A percentile compares a stretch with the other conserved stretches of the same genome.
Evolutionary conservation across 23 tunicate species (phyloP).

Genomic region (Aplidium turbinatum): DNA sequence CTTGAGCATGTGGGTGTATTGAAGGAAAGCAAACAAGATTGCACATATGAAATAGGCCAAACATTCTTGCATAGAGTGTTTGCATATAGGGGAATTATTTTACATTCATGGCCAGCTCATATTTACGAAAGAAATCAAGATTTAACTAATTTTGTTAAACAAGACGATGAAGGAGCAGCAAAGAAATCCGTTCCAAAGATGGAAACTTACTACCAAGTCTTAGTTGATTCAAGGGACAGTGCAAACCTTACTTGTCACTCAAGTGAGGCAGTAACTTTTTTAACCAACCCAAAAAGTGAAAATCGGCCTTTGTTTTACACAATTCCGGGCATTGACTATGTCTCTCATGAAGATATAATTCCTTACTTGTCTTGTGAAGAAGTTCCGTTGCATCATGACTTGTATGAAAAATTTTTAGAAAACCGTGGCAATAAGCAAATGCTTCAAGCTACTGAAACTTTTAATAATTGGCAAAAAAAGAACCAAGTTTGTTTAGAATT

Average conservation of each 20-base stretch:
- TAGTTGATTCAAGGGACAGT: conserved; percentile 80
- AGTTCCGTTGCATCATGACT: conserved; percentile 69
- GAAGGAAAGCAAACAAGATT: conserved; percentile 28
- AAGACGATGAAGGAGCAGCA: background rate
- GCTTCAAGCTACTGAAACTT: conserved; percentile 53
- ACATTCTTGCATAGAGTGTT: conserved; percentile 76
- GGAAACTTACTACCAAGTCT: conserved; percentile 79
- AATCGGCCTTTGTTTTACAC: conserved; percentile 47
- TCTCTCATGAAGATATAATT: conserved; percentile 71
- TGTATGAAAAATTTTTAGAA: conserved; percentile 67
- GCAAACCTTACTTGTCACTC: conserved; percentile 31
- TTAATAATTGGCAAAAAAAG: conserved; percentile 72
- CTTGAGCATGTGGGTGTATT: conserved; percentile 65
- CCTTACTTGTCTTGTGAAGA: conserved; percentile 84
- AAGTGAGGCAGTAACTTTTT: conserved; percentile 79
- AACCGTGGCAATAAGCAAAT: background rate
- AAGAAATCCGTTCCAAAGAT: conserved; percentile 47
- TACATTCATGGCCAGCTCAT: conserved; percentile 71
- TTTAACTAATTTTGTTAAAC: background rate
- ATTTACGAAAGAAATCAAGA: conserved; percentile 57
- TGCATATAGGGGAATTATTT: conserved; percentile 80
- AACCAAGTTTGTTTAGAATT: conserved; percentile 82
- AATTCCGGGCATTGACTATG: conserved; percentile 88
- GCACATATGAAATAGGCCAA: conserved; percentile 68
- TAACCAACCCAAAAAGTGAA: conserved; percentile 30